Evolutionary conservation across 2,797 vertebrate species (phyloP), one percentile per base, ranked within the genome.

Genomic region (Xenopus petersii): DNA sequence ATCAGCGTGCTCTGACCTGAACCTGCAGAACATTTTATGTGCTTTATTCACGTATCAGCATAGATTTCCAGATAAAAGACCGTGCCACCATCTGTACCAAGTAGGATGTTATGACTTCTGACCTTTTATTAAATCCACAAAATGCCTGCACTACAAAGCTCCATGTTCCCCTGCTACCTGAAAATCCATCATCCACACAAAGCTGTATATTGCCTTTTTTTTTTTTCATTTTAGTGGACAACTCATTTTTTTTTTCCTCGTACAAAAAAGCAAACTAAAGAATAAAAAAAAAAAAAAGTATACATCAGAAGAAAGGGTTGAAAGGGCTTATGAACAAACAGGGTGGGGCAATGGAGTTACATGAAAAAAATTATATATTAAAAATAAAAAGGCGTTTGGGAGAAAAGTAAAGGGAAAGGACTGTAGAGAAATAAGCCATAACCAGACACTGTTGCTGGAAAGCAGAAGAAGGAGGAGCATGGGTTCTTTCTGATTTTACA

Each of bases 231-330:
- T 78, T 78, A 78, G 17, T 78, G 71, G 71, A 69, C 54, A 56
- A 2, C 58, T 68, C 33, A 77, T 48, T 65, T 67, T 87, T 88
- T 89, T 1, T 21, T 30, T 80, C 42, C 63, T 81, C 79, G 74
- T 85, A 81, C 82, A 83, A 89, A 89, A 89, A 86, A 86, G 82
- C 84, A 83, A 56, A 86, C 83, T 86, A 82, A 83, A 73, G 0
- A 83, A 81, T 77, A 82, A 85, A 83, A 86, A 88, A 82, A 88
- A 86, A 83, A 51, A 72, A 46, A 46, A 81, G 42, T 36, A 2
- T 11, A 62, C 70, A 67, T 73, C 26, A 2, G 7, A 8, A 13
- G 54, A 16, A 21, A 46, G 61, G 67, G 59, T 54, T 62, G 51
- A 62, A 26, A 72, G 59, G 13, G 30, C 26, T n/a, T 48, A 56